phyloP scores from a whole-genome alignment of 2,888 invertebrate genomes.

The Acronicta leporina region DNA sequence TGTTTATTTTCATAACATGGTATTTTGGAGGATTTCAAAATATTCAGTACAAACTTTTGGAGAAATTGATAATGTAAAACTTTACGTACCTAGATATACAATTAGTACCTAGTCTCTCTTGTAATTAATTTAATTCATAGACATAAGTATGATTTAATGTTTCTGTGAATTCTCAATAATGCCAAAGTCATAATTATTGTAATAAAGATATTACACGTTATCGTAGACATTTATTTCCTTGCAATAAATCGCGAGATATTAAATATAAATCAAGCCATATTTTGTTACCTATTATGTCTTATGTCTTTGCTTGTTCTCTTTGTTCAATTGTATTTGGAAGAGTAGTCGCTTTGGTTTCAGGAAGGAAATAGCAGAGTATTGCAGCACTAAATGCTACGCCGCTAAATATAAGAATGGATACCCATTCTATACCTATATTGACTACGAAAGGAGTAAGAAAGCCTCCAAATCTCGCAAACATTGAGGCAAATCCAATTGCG shows the following conservation, averaged over 20 bases:
- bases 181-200: constrained; percentile 62
- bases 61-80: constrained; percentile 51
- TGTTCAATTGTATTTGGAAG: constrained; percentile 79
- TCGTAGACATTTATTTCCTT: constrained; percentile 18
- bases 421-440: constrained; percentile 82
- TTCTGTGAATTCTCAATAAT: constrained; percentile 70
- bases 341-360: constrained; percentile 80
- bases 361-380: constrained; percentile 74
- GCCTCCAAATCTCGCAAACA: constrained; percentile 91
- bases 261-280: background rate
- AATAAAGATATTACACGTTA: constrained; percentile 35
- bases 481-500: constrained; percentile 93
- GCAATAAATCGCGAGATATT: constrained; percentile 20
- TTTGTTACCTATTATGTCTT: background rate
- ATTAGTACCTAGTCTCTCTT: too few relatives aligned
- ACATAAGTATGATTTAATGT: constrained; percentile 27
- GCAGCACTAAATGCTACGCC: constrained; percentile 73
- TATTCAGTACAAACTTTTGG: constrained; percentile 86
- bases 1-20: constrained; percentile 88
- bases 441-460: constrained; percentile 92
- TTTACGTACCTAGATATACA: background rate
- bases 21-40: constrained; percentile 90
- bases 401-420: constrained; percentile 78
- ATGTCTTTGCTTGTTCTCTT: constrained; percentile 60
- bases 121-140: constrained; percentile 26